A percentile compares a stretch with the other conserved stretches of the same genome.
These are phyloP conservation scores for Chaetorhynchus papuensis DNA, from an alignment of 2,113 vertebrate species.

Conservation along the genomic window DNA sequence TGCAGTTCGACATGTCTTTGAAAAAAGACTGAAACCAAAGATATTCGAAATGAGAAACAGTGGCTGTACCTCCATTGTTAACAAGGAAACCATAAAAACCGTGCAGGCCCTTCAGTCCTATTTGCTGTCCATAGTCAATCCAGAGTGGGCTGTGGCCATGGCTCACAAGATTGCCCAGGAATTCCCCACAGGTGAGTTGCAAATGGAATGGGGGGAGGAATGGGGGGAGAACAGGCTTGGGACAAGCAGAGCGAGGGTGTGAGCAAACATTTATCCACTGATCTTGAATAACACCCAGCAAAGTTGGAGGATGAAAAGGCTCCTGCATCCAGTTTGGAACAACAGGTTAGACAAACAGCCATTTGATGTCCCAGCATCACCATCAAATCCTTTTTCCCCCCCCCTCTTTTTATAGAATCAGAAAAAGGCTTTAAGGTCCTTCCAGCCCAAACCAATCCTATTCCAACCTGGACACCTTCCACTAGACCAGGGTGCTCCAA, in stretches of 20 bases:
- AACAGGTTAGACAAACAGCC: background rate
- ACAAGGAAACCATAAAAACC: slow-evolving; percentile 72
- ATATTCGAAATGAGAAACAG: slow-evolving; percentile 73
- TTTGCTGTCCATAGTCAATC: slow-evolving; percentile 84
- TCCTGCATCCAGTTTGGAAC: background rate
- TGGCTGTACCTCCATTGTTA: slow-evolving; percentile 56
- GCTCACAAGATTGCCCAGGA: slow-evolving; percentile 90
- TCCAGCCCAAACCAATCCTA: background rate
- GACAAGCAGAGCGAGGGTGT: background rate
- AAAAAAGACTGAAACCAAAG: slow-evolving; percentile 86
- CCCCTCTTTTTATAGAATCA: background rate
- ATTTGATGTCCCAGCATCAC: background rate
- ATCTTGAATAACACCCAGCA: background rate
- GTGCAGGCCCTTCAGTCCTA: slow-evolving; percentile 83
- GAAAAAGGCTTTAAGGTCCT: background rate
- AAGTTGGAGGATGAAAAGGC: background rate
- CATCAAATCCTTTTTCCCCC: background rate
- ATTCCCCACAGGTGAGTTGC: slow-evolving; percentile 80
- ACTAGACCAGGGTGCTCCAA: background rate
- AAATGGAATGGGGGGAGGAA: background rate
- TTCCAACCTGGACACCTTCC: background rate
- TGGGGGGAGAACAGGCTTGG: background rate
- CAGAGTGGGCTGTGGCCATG: slow-evolving; percentile 88
- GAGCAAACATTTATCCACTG: background rate
- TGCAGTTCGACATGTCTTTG: slow-evolving; percentile 84